Base-by-base conservation (phyloP, 2,113 vertebrate genomes). In the Eonycteris spelaea region DNA sequence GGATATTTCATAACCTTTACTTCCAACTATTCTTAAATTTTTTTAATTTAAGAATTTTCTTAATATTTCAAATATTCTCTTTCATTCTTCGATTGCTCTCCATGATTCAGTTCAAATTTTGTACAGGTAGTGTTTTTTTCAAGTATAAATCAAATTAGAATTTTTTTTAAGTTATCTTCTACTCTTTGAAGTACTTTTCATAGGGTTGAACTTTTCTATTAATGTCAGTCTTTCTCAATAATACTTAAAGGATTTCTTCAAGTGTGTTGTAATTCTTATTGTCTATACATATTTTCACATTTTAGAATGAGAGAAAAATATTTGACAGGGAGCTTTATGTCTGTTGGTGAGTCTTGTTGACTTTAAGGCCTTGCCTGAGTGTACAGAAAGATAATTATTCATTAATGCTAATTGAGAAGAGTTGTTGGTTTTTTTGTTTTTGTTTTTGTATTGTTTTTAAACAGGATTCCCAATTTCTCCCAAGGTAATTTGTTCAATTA, bases 161-260 rank as follows among this genome's bases (percentile, higher is more conserved):
- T 65, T 86, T 88, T 18, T 24, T 70, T 10, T 73, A 91, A 88
- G 63, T 89, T 79, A 48, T 71, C 21, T 93, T 78, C 70, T 68
- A 35, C 11, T 73, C 35, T 90, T 63, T 93, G 48, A 91, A 93
- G 55, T 68, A 67, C 40, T 93, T 65, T 88, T 92, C 65, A 79
- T 26, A 70, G 15, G 51, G 7, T 91, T 79, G 78, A 55, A 70
- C 6, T 85, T 85, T 89, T 88, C 83, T 79, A 74, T 43, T 91
- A 79, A 30, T 57, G 33, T 86, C 82, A 71, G 19, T 91, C 24
- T 91, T 95, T 59, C 57, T 79, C 67, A 40, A 33, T 48, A 74
- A 65, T 10, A 21, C 22, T 86, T 68, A 74, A 55, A 89, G 7
- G 14, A 45, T 83, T 89, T 84, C 45, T 53, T 85, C 35, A 80